Evolutionary conservation across 23 tunicate species (phyloP).

Genomic region (Ascidia mentula): DNA sequence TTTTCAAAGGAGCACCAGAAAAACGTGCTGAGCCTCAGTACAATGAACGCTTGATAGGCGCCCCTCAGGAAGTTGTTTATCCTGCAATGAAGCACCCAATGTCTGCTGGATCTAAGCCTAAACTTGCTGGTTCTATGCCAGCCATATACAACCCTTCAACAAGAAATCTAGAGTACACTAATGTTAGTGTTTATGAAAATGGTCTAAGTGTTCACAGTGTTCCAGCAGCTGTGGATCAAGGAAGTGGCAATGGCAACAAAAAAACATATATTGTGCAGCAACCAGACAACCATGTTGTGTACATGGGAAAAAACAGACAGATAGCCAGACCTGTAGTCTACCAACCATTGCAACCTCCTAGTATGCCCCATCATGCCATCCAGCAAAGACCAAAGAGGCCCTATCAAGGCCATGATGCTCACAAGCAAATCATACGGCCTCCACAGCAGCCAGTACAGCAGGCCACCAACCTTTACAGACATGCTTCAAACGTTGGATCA

Average conservation of each 20-base stretch:
- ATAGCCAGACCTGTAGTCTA: not conserved
- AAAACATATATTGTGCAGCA: not conserved
- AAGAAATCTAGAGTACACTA: constrained; percentile 16
- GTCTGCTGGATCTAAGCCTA: constrained; percentile 20
- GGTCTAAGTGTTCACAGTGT: constrained; percentile 7
- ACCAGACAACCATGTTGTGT: not conserved
- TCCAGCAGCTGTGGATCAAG: constrained; percentile 8
- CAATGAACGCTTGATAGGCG: constrained; percentile 17
- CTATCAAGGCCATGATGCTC: constrained; percentile 6
- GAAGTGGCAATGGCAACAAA: not conserved
- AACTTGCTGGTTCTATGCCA: constrained; percentile 74
- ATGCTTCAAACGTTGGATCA: not conserved
- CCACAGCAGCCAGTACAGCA: constrained; percentile 9
- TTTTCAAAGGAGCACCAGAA: constrained; percentile 16
- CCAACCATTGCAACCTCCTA: constrained; percentile 1
- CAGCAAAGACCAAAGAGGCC: not conserved
- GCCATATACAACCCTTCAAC: constrained; percentile 35
- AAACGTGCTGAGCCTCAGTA: not conserved
- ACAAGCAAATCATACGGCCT: not conserved
- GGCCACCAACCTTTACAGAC: constrained; percentile 1
- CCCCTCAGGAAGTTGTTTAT: not conserved
- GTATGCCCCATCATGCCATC: not conserved
- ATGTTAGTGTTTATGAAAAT: not conserved
- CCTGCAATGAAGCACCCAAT: not conserved
- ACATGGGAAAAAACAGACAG: not conserved